Percentiles rank a stretch among this genome's conserved stretches.
Evolutionary conservation across 2,113 vertebrate species (phyloP).

Genomic region (Mesembrinibis cayennensis): DNA sequence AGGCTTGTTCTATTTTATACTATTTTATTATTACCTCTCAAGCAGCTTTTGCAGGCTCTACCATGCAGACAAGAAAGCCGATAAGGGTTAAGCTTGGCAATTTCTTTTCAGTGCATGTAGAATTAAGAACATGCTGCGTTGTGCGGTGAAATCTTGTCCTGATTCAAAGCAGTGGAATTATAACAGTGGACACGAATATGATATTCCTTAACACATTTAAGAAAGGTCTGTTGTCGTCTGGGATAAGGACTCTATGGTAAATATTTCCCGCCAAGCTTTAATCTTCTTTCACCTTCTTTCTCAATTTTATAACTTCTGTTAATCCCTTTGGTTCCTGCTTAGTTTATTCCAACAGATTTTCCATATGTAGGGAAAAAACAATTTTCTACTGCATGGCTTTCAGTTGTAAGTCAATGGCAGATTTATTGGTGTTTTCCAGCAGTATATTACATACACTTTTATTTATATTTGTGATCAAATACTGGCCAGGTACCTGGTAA

Average conservation of each 20-base stretch:
- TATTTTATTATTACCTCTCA: background rate
- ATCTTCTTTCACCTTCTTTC: background rate
- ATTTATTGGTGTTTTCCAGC: background rate
- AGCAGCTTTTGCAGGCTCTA: background rate
- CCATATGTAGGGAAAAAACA: background rate
- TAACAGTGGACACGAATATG: background rate
- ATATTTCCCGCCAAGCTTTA: background rate
- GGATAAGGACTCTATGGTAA: background rate
- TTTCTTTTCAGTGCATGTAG: background rate
- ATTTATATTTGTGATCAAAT: constrained; percentile 11
- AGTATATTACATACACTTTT: background rate
- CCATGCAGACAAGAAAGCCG: background rate
- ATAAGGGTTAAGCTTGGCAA: background rate
- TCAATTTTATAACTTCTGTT: background rate
- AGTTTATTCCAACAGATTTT: background rate
- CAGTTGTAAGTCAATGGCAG: background rate
- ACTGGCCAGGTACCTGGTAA: background rate
- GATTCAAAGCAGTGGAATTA: background rate
- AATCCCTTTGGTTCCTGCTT: background rate
- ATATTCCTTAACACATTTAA: background rate
- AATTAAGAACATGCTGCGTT: background rate
- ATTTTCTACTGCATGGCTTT: background rate
- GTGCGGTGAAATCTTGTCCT: background rate
- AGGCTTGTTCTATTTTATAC: background rate
- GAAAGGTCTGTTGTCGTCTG: background rate